Evolutionary conservation across 2,113 vertebrate species (phyloP).

Genomic region (Synchiropus splendidus): DNA sequence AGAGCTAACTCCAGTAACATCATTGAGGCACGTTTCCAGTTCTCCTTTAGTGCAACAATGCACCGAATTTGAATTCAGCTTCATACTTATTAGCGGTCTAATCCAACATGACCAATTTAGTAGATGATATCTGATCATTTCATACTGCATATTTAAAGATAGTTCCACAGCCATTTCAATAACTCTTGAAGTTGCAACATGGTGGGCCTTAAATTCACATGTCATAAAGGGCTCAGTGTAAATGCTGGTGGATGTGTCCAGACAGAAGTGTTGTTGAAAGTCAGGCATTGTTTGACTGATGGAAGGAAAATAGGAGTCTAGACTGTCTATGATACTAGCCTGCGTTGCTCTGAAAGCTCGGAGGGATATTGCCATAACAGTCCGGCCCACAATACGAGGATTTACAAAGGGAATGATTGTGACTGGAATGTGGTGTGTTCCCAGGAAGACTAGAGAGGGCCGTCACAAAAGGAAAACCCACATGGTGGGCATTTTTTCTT

Average conservation of each 20-base stretch:
- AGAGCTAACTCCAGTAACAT: too few relatives aligned
- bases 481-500: constrained; percentile 69
- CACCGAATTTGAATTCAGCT: too few relatives aligned
- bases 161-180: too few relatives aligned
- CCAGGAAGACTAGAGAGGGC: constrained; percentile 63
- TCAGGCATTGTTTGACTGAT: constrained; percentile 36
- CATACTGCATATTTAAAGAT: too few relatives aligned
- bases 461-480: constrained; percentile 65
- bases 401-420: constrained; percentile 64
- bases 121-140: too few relatives aligned
- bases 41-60: too few relatives aligned
- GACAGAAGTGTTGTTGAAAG: constrained; percentile 51
- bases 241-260: constrained; percentile 41
- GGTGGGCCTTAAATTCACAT: constrained; percentile 42
- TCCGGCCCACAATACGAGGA: constrained; percentile 60
- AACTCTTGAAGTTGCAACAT: too few relatives aligned
- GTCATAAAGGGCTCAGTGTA: constrained; percentile 38
- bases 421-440: constrained; percentile 69
- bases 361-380: constrained; percentile 62
- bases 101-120: too few relatives aligned
- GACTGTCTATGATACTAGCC: constrained; percentile 60
- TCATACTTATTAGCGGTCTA: too few relatives aligned
- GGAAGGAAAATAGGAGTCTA: constrained; percentile 58
- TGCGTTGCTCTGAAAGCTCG: constrained; percentile 63
- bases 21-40: too few relatives aligned